A percentile compares a stretch with the other conserved stretches of the same genome.
These are phyloP conservation scores for Andrena bicolor DNA, from an alignment of 2,888 invertebrate genomes.

Conservation along the genomic window DNA sequence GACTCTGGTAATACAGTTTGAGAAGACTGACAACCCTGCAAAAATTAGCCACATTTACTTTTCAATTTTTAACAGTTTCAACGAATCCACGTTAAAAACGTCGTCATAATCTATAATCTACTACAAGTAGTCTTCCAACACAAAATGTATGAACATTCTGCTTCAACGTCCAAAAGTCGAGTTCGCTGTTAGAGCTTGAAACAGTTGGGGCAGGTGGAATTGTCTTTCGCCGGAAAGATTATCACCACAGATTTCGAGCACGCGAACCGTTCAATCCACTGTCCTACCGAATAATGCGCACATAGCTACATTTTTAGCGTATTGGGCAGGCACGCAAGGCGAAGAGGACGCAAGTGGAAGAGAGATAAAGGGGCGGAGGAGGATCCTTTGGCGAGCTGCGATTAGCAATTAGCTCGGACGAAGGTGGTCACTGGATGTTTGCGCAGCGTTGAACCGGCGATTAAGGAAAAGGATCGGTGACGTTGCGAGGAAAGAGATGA, in stretches of 20 bases:
- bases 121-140: no score
- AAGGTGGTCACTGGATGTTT: constrained; percentile 73
- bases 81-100: no score
- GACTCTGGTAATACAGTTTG: no score
- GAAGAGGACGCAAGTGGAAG: constrained; percentile 36
- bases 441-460: constrained; percentile 72
- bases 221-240: no score
- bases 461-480: constrained; percentile 64
- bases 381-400: constrained; percentile 64
- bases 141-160: no score
- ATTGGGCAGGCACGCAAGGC: constrained; percentile 16
- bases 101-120: no score
- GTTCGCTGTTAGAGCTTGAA: no score
- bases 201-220: no score
- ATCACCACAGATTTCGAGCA: neutral
- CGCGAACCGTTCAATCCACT: constrained; percentile 9
- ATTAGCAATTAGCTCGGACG: constrained; percentile 77
- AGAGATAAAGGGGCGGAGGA: constrained; percentile 40
- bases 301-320: neutral
- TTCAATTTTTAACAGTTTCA: no score
- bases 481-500: neutral
- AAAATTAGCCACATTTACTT: no score
- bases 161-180: no score
- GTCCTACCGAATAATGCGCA: constrained; percentile 1
- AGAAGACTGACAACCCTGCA: no score